Evolutionary conservation across 1,140 invertebrate species (phyloP), one percentile per base, ranked within the genome.

Genomic region (Sinonovacula constricta): DNA sequence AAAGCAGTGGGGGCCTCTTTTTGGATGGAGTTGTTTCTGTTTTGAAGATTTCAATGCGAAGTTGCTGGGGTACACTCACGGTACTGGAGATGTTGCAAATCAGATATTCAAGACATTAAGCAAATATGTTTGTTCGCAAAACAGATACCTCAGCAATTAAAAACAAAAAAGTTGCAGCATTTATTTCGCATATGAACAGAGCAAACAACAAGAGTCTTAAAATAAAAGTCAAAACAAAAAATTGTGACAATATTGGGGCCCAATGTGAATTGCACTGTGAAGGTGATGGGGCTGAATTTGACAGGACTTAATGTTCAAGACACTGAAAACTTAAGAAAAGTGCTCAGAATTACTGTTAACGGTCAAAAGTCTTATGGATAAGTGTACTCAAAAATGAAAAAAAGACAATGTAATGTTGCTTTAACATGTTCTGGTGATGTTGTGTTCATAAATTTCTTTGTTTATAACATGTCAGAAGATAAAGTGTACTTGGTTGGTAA

Each of bases 21-120:
- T 59, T 36, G 34, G 31, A 39, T 76, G 72, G 62, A 76, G 62
- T 30, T 76, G 72, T 49, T 76, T 76, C 53, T 39, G 54, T 22
- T 74, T 74, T 63, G 34, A 65, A 30, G 39, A 74, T 22, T 51
- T 14, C n/a, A 74, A 74, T 65, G 70, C 59, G 33, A 10, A 15
- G 5, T 28, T 74, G 30, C 59, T 65, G 14, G 30, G 60, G 28
- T 34, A 22, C 12, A 53, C 56, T 24, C 62, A 65, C 22, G 62
- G 62, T 5, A 66, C 53, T 0, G 60, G 71, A 18, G 31, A 56
- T 66, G 71, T 75, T 34, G 34, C 34, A 26, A 75, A 34, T 28
- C 72, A 76, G 34, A 28, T n/a, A 36, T 15, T 74, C 15, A 67
- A n/a, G 34, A 63, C 60, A 33, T 15, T 63, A 14, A 28, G 60